Conservation (phyloP, 2,888 invertebrate genomes). For the Fragum whitleyi region DNA sequence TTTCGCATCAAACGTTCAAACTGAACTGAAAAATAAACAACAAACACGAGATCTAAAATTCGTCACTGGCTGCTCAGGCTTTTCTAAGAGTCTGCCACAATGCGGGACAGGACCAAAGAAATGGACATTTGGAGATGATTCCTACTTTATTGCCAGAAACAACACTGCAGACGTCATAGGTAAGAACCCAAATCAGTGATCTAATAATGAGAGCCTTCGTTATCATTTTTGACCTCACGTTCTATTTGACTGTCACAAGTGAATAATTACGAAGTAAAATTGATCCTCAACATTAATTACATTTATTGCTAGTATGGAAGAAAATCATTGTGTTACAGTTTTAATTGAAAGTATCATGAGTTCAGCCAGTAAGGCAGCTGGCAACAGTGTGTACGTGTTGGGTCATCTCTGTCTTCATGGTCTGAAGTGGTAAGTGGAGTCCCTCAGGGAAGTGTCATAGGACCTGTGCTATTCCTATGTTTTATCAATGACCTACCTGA, state of each 20-base stretch:
- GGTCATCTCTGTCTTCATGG: too few species aligned
- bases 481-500: too few species aligned
- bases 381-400: too few species aligned
- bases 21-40: conserved; percentile 57
- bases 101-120: conserved; percentile 83
- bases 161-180: conserved; percentile 96
- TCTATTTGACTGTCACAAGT: conserved; percentile 34
- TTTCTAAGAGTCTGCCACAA: conserved; percentile 90
- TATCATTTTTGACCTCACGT: conserved; percentile 52
- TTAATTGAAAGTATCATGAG: too few species aligned
- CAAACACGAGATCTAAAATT: conserved; percentile 86
- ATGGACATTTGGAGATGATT: conserved; percentile 98
- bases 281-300: too few species aligned
- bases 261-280: not conserved
- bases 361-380: too few species aligned
- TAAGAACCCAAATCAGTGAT: conserved; percentile 85
- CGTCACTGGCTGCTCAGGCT: conserved; percentile 94
- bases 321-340: too few species aligned
- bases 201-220: conserved; percentile 20
- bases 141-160: conserved; percentile 94
- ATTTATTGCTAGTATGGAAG: too few species aligned
- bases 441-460: too few species aligned
- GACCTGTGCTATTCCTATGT: too few species aligned
- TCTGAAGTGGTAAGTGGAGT: too few species aligned
- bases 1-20: conserved; percentile 58